These are phyloP conservation scores for Stegana nigrithorax DNA, from an alignment of 2,888 invertebrate genomes.

Conservation along the genomic window DNA sequence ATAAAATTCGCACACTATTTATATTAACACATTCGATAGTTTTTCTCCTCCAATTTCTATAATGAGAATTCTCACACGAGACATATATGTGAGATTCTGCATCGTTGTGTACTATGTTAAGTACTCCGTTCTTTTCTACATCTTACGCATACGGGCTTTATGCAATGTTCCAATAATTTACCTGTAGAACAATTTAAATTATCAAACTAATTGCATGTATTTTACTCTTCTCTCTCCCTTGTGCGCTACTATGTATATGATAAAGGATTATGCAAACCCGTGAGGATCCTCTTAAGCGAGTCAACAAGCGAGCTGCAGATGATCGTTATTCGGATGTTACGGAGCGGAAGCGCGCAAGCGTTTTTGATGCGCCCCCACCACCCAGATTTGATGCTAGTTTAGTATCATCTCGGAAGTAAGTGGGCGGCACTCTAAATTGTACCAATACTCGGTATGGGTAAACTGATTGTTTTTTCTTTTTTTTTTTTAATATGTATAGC, in stretches of 20 bases:
- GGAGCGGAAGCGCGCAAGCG: slow-evolving; percentile 65
- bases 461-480: not conserved
- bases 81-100: slow-evolving; percentile 10
- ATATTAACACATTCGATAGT: slow-evolving; percentile 16
- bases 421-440: no score
- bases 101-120: slow-evolving; percentile 10
- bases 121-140: not conserved
- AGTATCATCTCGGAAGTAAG: slow-evolving; percentile 62
- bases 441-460: no score
- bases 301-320: slow-evolving; percentile 63
- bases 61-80: not conserved
- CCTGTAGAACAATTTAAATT: no score
- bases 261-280: slow-evolving; percentile 66
- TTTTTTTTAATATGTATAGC: not conserved
- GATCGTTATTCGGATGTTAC: slow-evolving; percentile 63
- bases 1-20: slow-evolving; percentile 51
- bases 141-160: not conserved
- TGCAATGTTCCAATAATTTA: not conserved
- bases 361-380: slow-evolving; percentile 68
- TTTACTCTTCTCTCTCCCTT: slow-evolving; percentile 34
- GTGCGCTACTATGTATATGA: slow-evolving; percentile 13
- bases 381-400: slow-evolving; percentile 67
- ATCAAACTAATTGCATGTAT: slow-evolving; percentile 29
- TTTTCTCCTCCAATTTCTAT: not conserved
- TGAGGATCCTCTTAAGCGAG: slow-evolving; percentile 66